Evolutionary conservation across 2,113 vertebrate species (phyloP).

Genomic region (Semnornis frantzii): DNA sequence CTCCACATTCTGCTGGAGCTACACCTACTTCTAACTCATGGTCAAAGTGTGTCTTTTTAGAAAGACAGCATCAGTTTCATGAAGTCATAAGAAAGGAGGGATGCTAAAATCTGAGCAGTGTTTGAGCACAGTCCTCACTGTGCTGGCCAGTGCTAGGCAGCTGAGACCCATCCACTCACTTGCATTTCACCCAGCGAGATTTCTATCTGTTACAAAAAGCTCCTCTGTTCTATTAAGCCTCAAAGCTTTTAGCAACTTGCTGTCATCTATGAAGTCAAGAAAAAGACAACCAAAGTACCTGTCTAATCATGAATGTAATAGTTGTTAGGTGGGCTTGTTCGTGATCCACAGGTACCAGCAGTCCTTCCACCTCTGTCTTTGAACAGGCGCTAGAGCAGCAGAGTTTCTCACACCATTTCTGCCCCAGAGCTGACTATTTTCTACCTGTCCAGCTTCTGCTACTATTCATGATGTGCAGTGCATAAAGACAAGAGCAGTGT

Average conservation of each 20-base stretch:
- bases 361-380: neutral
- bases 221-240: neutral
- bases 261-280: constrained; percentile 13
- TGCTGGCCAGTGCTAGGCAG: neutral
- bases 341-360: neutral
- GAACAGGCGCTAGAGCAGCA: neutral
- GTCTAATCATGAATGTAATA: constrained; percentile 31
- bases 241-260: neutral
- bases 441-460: neutral
- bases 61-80: neutral
- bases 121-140: accelerated
- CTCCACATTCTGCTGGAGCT: neutral
- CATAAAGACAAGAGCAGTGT: neutral
- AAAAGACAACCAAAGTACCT: constrained; percentile 36
- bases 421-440: neutral
- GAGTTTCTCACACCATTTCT: neutral
- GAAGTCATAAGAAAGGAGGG: neutral
- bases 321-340: neutral
- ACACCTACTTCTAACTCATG: neutral
- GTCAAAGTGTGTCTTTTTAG: neutral
- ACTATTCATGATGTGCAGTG: neutral
- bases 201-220: neutral
- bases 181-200: neutral
- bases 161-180: neutral
- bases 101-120: neutral